Evolutionary conservation across 2,797 vertebrate species (phyloP), one percentile per base, ranked within the genome.

Genomic region (Sebastes elongatus): DNA sequence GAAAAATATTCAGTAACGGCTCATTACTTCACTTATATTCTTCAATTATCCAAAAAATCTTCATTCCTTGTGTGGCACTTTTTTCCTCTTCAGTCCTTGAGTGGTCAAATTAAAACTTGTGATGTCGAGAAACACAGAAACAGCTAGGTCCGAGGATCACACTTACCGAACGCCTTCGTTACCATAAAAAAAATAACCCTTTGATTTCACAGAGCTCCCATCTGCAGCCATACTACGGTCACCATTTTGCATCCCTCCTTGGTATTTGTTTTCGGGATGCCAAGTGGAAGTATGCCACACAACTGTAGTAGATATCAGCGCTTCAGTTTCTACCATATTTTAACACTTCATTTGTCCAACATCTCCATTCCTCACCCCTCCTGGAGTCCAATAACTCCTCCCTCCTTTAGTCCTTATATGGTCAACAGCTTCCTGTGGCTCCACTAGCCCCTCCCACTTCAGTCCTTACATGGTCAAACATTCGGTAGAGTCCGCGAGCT

Each of bases 111-210:
- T 20, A 3, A 53, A 32, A 57, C 52, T 62, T 64, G 70, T 28
- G 22, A 20, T 18, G 56, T 7, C 7, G 16, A 70, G 76, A 81
- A 75, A 85, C 55, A 71, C 68, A 73, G n/a, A 77, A 53, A 76
- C 52, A 67, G 25, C 78, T 7, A 28, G 18, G 70, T 60, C 57
- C 1, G 5, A 63, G 28, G 63, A 69, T 63, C 18, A 76, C 70
- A 53, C 56, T 42, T 42, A 64, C 68, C 10, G 0, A 57, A 73
- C 7, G n/a, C 25, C 71, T 10, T 18, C 46, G 59, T 62, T 49
- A 59, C 32, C 28, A 6, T 76, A 75, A 86, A 23, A 86, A 87
- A 90, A 89, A 89, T 63, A 89, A 86, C 74, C 76, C 82, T 86
- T 79, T 84, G 75, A 80, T 82, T 83, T 86, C 72, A 68, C 74